phyloP scores from a whole-genome alignment of 2,888 invertebrate species.

The Osmoderma eremita region DNA sequence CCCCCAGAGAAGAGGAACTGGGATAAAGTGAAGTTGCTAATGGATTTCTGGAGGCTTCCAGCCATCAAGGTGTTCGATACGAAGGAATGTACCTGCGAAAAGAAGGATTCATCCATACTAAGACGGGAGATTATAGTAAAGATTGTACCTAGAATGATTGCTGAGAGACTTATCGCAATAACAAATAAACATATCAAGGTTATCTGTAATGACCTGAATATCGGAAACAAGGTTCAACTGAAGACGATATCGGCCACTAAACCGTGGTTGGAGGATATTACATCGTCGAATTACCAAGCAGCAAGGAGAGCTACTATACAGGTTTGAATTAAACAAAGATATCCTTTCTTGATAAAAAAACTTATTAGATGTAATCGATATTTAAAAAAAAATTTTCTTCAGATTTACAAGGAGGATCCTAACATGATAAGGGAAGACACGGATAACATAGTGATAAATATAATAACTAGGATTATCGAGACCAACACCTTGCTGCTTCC shows the following conservation, averaged over 20 bases:
- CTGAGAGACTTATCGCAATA: slow-evolving; percentile 51
- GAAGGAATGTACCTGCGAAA: slow-evolving; percentile 59
- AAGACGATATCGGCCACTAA: slow-evolving; percentile 55
- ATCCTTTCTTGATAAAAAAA: not conserved
- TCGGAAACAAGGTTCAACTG: slow-evolving; percentile 57
- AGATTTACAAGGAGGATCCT: slow-evolving; percentile 64
- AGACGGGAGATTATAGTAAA: slow-evolving; percentile 59
- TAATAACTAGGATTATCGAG: slow-evolving; percentile 60
- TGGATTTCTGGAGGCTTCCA: slow-evolving; percentile 64
- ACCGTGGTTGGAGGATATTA: slow-evolving; percentile 63
- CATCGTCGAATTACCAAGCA: slow-evolving; percentile 60
- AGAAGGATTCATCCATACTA: slow-evolving; percentile 56
- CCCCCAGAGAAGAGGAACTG: slow-evolving; percentile 58
- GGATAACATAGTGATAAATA: slow-evolving; percentile 59
- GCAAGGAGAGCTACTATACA: slow-evolving; percentile 63
- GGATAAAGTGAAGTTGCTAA: slow-evolving; percentile 61
- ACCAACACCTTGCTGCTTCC: slow-evolving; percentile 62
- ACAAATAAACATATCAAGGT: slow-evolving; percentile 54
- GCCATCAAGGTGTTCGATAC: slow-evolving; percentile 57
- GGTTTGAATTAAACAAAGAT: slow-evolving; percentile 52
- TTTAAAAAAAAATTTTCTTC: slow-evolving; percentile 27
- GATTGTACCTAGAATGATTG: slow-evolving; percentile 61
- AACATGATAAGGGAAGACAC: slow-evolving; percentile 63
- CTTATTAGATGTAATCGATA: slow-evolving; percentile 3
- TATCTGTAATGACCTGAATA: slow-evolving; percentile 54